A percentile compares a stretch with the other conserved stretches of the same genome.
These are phyloP conservation scores for Drosophila rubida DNA, from an alignment of 2,888 invertebrate species.

Conservation along the genomic window DNA sequence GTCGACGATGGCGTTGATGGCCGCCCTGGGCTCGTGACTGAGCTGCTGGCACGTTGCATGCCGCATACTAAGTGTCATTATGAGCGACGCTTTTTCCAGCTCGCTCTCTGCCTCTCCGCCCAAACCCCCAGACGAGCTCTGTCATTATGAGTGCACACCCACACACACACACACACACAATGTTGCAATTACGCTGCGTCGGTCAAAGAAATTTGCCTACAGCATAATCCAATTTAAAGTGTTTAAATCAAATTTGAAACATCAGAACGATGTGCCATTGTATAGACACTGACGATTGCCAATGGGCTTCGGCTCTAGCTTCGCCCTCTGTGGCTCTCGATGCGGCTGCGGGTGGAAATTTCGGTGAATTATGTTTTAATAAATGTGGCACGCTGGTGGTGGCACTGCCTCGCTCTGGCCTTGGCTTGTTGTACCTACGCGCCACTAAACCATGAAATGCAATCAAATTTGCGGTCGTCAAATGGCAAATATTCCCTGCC, in stretches of 20 bases:
- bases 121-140: constrained; percentile 59
- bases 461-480: constrained; percentile 84
- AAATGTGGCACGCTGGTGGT: constrained; percentile 69
- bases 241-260: constrained; percentile 84
- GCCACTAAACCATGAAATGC: constrained; percentile 83
- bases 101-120: constrained; percentile 36
- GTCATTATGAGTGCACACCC: constrained; percentile 65
- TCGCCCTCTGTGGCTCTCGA: not conserved
- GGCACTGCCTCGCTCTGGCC: constrained; percentile 25
- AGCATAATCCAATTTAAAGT: constrained; percentile 85
- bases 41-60: constrained; percentile 78
- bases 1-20: constrained; percentile 78
- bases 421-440: constrained; percentile 70
- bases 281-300: constrained; percentile 39
- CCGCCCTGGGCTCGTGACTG: constrained; percentile 73
- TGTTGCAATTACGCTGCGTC: constrained; percentile 74
- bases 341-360: constrained; percentile 64
- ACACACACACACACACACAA: constrained; percentile 43
- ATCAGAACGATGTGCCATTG: constrained; percentile 73
- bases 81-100: constrained; percentile 70
- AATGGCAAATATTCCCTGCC: constrained; percentile 77
- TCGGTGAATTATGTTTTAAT: constrained; percentile 81
- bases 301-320: constrained; percentile 23
- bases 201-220: constrained; percentile 79
- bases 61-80: constrained; percentile 84